A percentile compares a stretch with the other conserved stretches of the same genome.
Evolutionary conservation across 2,888 invertebrate species (phyloP).

Genomic region (Polydesmus complanatus): DNA sequence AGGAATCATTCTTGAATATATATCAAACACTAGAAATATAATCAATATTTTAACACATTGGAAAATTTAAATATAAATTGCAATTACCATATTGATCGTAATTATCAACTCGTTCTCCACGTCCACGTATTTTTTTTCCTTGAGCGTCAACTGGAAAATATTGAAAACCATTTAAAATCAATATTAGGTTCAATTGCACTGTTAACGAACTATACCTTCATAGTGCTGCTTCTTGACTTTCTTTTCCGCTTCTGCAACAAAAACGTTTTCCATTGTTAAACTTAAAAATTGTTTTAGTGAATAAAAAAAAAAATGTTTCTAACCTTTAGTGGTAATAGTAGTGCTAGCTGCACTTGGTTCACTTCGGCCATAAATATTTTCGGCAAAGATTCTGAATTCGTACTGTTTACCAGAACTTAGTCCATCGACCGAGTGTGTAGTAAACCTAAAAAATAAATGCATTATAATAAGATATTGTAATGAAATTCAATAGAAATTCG

Average conservation of each 20-base stretch:
- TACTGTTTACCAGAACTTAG: conserved; percentile 84
- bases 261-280: conserved; percentile 3
- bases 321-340: conserved; percentile 62
- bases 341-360: conserved; percentile 84
- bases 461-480: too few species aligned
- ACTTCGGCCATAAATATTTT: conserved; percentile 94
- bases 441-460: conserved; percentile 56
- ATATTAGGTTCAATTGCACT: neutral
- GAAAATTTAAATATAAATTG: conserved; percentile 12
- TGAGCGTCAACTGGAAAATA: conserved; percentile 30
- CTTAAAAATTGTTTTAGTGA: conserved; percentile 1
- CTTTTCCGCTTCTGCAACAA: conserved; percentile 41
- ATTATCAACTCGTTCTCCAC: conserved; percentile 78
- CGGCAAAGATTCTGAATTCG: conserved; percentile 92
- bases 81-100: conserved; percentile 77
- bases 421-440: conserved; percentile 80
- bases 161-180: neutral
- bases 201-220: conserved; percentile 11
- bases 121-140: conserved; percentile 65
- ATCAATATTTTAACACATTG: neutral
- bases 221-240: conserved; percentile 46
- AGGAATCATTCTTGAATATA: conserved; percentile 94
- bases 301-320: conserved; percentile 1
- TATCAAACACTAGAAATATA: conserved; percentile 62
- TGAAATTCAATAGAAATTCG: too few species aligned